Evolutionary conservation across 1,140 invertebrate species (phyloP), one percentile per base, ranked within the genome.

Genomic region (Brachionus angularis): DNA sequence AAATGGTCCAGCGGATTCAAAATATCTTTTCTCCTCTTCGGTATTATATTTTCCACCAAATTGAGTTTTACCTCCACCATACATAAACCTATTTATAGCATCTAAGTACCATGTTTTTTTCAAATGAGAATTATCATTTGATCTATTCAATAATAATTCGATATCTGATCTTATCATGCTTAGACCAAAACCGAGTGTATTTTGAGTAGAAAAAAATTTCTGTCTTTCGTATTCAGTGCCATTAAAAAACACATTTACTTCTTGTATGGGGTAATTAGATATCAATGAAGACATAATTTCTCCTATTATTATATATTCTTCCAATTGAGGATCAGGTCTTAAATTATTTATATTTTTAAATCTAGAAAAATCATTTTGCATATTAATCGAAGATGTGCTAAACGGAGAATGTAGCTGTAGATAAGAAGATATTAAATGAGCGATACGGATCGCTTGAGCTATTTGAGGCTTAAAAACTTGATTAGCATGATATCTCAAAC

Each of bases 291-390:
- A 50, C 33, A 52, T 42, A n/a, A 70, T 39, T 53, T 70, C 67
- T 18, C 46, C 46, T 14, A 50, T 34, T 21, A 70, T 33, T 23
- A 50, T 42, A 16, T 29, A 46, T 34, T 70, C 67, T 14, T 50
- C 46, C 18, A 70, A 31, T 70, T 50, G 67, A 36, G 67, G 67
- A 70, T 70, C 67, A 36, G 67, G 67, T 36, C 42, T 42, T 12
- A 67, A 27, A 14, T n/a, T 46, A 4, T 53, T 47, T 27, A 70
- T 8, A 53, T 50, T 50, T n/a, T 50, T 50, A 12, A 25, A 23
- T n/a, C 52, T 27, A 4, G 39, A 46, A 7, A 27, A 34, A 29
- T 70, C 67, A 16, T 16, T 50, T 29, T 70, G 46, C 8, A 33
- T 31, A 47, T 67, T 67, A 12, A 67, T 18, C 3, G 62, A 67